Evolutionary conservation across 2,113 vertebrate species (phyloP).

Genomic region (Donacobius atricapilla): DNA sequence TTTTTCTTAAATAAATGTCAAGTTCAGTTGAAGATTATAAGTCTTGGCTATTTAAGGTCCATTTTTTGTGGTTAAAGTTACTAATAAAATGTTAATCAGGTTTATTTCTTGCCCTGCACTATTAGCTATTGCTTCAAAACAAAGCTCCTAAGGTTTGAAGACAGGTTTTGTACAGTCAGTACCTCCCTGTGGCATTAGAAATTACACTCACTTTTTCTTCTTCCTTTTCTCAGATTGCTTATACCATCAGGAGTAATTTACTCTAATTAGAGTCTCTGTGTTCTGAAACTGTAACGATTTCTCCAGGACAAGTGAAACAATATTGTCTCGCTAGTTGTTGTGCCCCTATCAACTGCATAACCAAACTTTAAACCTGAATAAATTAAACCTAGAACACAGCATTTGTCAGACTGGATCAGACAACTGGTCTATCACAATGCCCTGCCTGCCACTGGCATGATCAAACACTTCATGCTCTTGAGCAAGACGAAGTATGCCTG

Average conservation of each 20-base stretch:
- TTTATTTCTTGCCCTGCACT: slow-evolving; percentile 53
- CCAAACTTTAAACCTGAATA: slow-evolving; percentile 43
- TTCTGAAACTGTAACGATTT: slow-evolving; percentile 64
- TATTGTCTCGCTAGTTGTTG: background rate
- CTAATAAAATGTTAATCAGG: slow-evolving; percentile 66
- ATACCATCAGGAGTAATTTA: slow-evolving; percentile 73
- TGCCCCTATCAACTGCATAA: slow-evolving; percentile 33
- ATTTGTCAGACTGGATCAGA: slow-evolving; percentile 29
- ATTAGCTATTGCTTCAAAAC: slow-evolving; percentile 66
- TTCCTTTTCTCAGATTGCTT: slow-evolving; percentile 53
- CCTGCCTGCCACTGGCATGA: background rate
- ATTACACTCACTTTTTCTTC: slow-evolving; percentile 66
- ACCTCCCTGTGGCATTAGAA: slow-evolving; percentile 58
- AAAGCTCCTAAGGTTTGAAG: slow-evolving; percentile 57
- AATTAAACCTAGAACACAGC: background rate
- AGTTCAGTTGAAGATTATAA: slow-evolving; percentile 48
- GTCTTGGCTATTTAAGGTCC: slow-evolving; percentile 48
- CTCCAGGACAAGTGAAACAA: slow-evolving; percentile 54
- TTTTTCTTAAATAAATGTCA: slow-evolving; percentile 29
- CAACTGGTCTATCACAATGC: background rate
- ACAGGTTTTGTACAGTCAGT: slow-evolving; percentile 55
- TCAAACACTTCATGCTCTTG: background rate
- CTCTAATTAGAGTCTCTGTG: slow-evolving; percentile 66
- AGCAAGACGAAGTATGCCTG: background rate
- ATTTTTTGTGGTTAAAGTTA: slow-evolving; percentile 59